A percentile compares a stretch with the other conserved stretches of the same genome.
Conservation (phyloP, 2,888 invertebrate species). For the Pelosia muscerda region DNA sequence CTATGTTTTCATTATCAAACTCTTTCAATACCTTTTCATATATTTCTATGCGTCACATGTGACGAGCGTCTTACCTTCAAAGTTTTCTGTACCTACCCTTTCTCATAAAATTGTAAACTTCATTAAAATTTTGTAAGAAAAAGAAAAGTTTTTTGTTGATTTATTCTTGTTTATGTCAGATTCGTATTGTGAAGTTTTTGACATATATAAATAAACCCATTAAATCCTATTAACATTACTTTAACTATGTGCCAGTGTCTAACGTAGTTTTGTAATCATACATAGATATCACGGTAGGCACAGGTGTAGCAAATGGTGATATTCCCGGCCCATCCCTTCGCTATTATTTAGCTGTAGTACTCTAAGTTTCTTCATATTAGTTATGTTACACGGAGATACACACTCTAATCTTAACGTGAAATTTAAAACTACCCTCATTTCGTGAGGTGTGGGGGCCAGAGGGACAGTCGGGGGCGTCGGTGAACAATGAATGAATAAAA, state of each 20-base stretch:
- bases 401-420: not conserved
- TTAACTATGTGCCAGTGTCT: too few species aligned
- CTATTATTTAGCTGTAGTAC: not conserved
- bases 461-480: not conserved
- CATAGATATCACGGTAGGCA: too few species aligned
- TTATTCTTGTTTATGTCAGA: not conserved
- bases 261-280: too few species aligned
- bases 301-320: too few species aligned
- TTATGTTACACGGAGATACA: not conserved
- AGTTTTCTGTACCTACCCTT: not conserved
- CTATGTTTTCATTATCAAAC: not conserved
- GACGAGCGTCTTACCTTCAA: not conserved
- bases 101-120: not conserved
- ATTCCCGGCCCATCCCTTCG: not conserved
- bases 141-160: too few species aligned
- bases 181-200: not conserved
- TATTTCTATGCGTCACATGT: not conserved
- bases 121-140: not conserved
- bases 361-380: not conserved
- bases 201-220: too few species aligned
- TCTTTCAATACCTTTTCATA: not conserved
- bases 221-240: too few species aligned
- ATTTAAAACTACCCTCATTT: constrained; percentile 3
- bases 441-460: not conserved
- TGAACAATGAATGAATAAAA: constrained; percentile 13